Evolutionary conservation across 2,888 invertebrate genomes (phyloP), one percentile per base, ranked within the genome.

Genomic region (Plebejus anna): DNA sequence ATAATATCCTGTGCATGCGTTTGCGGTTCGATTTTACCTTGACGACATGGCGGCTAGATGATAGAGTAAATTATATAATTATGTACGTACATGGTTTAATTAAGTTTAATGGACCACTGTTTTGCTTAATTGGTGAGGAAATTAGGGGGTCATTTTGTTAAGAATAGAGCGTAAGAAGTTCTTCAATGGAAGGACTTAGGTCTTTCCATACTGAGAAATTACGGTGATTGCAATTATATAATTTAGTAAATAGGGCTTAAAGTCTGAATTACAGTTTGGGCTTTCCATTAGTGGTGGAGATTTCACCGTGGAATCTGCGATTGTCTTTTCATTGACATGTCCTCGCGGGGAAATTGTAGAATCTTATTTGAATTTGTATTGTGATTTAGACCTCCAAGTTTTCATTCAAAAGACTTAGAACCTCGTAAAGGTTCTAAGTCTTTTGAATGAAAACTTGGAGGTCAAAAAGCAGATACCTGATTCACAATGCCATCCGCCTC

Each of bases 1-100:
- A 66, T 13, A 13, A 66, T 16, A 66, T 66, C 66, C 66, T 66
- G 66, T 36, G 32, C 13, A 36, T 13, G 66, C 32, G 32, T 16
- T 4, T 66, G 32, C 28, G 28, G 4, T 61, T 61, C 7, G 61
- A 28, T 22, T 61, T 61, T 28, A 28, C 66, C 66, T 66, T 66
- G 66, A 66, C 32, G 66, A 66, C 66, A 66, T 66, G 66, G 32
- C 66, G 66, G 66, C 32, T 32, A 66, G 66, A 66, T 66, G 66
- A 66, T 16, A 66, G 32, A 66, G 13, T 66, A 13, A 66, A 66
- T 66, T 66, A 66, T 36, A 66, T 66, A 66, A 66, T 66, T 66
- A 66, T 32, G 32, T 66, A 66, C 66, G 32, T 66, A 66, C 32
- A 66, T 66, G 66, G 66, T 36, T 66, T 66, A 66, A 66, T 66